Evolutionary conservation across 2,113 vertebrate genomes (phyloP).

Genomic region (Coturnix japonica): DNA sequence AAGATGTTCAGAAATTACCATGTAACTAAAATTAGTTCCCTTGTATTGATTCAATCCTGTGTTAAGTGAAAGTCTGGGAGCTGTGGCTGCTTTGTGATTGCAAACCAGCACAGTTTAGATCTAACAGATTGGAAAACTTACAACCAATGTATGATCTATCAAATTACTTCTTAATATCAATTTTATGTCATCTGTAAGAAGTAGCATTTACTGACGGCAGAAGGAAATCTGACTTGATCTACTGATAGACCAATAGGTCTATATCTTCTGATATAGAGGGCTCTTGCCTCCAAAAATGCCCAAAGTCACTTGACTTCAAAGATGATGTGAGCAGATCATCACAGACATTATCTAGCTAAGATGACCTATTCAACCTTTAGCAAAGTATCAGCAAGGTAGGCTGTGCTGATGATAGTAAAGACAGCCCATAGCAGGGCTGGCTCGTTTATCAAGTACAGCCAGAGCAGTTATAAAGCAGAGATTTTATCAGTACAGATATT

Average conservation of each 20-base stretch:
- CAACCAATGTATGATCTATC: background rate
- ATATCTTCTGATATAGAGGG: fast-evolving
- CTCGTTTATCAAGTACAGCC: background rate
- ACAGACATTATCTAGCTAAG: background rate
- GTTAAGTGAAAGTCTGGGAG: background rate
- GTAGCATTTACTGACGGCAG: background rate
- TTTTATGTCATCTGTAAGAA: background rate
- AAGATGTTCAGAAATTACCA: background rate
- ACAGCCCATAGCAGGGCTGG: background rate
- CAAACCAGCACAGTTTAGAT: background rate
- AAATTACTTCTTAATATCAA: background rate
- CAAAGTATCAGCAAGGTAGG: background rate
- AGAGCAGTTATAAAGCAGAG: background rate
- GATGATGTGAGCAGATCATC: background rate
- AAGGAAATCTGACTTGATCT: background rate
- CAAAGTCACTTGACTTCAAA: background rate
- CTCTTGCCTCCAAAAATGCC: background rate
- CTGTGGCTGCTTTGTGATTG: background rate
- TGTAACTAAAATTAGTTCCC: background rate
- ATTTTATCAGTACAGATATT: background rate
- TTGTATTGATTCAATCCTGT: background rate
- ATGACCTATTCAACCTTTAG: background rate
- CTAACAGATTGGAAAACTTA: background rate
- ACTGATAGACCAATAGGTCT: background rate
- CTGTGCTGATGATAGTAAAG: background rate